Percentiles rank a stretch among this genome's conserved stretches.
These are phyloP conservation scores for Manduca sexta DNA, from an alignment of 1,140 invertebrate species.

Conservation along the genomic window DNA sequence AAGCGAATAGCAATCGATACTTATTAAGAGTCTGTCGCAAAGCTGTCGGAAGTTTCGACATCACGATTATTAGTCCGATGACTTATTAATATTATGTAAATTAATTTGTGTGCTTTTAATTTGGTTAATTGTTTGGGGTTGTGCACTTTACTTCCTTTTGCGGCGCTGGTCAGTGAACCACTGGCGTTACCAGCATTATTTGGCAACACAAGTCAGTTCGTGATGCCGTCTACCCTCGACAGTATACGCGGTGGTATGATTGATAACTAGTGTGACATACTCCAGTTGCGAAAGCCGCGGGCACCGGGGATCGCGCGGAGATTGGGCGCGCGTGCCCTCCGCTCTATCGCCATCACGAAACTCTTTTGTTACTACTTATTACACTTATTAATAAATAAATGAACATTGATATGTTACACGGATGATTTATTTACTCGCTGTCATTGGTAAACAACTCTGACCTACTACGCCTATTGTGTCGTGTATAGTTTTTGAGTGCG, in stretches of 20 bases:
- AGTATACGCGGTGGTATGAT: constrained; percentile 20
- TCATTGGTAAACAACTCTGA: constrained; percentile 34
- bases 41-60: constrained; percentile 60
- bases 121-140: constrained; percentile 20
- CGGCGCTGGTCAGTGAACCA: not conserved
- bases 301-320: constrained; percentile 9
- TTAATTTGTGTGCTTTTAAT: constrained; percentile 29
- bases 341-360: constrained; percentile 37
- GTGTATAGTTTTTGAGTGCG: constrained; percentile 14
- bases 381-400: constrained; percentile 41
- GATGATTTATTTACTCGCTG: constrained; percentile 54
- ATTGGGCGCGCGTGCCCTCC: constrained; percentile 17
- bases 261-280: constrained; percentile 56
- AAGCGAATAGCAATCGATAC: constrained; percentile 39
- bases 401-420: constrained; percentile 45
- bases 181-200: not conserved
- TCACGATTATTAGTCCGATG: constrained; percentile 21
- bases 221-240: not conserved
- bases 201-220: not conserved
- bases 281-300: constrained; percentile 31
- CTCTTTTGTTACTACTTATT: constrained; percentile 38
- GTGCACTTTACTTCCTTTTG: not conserved
- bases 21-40: constrained; percentile 50
- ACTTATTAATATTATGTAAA: constrained; percentile 49
- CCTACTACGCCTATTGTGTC: constrained; percentile 27